These are phyloP conservation scores for Diarsia dahlii DNA, from an alignment of 2,888 invertebrate species.

Conservation along the genomic window DNA sequence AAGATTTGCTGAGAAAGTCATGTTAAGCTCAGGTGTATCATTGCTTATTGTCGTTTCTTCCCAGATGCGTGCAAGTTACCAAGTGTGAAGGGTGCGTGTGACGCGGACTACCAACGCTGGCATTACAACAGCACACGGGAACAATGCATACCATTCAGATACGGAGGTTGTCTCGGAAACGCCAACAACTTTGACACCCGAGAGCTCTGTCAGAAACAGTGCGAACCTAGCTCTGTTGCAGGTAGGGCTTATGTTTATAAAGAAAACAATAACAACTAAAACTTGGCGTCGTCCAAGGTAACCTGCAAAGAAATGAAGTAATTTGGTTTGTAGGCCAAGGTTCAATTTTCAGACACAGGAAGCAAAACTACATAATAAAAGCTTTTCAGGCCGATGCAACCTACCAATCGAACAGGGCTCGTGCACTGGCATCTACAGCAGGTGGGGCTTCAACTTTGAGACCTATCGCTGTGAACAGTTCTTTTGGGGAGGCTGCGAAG, in stretches of 20 bases:
- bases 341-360: neutral
- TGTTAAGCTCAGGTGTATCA: constrained; percentile 1
- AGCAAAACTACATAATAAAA: neutral
- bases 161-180: constrained; percentile 98
- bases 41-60: neutral
- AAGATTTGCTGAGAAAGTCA: too few species aligned
- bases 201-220: constrained; percentile 94
- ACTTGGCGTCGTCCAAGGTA: neutral
- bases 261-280: neutral
- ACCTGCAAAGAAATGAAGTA: neutral
- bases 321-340: neutral
- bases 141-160: constrained; percentile 96
- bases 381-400: constrained; percentile 93
- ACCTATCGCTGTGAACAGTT: constrained; percentile 93
- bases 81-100: constrained; percentile 95
- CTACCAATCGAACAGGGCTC: constrained; percentile 94
- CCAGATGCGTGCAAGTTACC: constrained; percentile 95
- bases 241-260: constrained; percentile 85
- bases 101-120: constrained; percentile 95
- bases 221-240: constrained; percentile 90
- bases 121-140: constrained; percentile 95
- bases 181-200: constrained; percentile 95
- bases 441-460: constrained; percentile 94
- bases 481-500: constrained; percentile 96
- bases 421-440: constrained; percentile 94